A percentile compares a stretch with the other conserved stretches of the same genome.
These are phyloP conservation scores for Gracilinanus agilis DNA, from an alignment of 2,113 vertebrate species.

Conservation along the genomic window DNA sequence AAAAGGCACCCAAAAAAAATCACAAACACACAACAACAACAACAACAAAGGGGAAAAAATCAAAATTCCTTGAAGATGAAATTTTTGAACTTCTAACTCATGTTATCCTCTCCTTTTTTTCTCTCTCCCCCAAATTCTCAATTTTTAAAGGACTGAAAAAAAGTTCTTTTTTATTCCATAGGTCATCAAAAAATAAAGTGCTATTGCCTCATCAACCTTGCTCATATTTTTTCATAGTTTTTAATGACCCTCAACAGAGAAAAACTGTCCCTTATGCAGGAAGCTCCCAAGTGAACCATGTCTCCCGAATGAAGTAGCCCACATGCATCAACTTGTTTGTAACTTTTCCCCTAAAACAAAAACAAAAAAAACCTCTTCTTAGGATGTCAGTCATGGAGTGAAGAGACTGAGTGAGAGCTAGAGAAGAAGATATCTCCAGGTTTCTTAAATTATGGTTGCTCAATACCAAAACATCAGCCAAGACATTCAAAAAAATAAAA, in stretches of 20 bases:
- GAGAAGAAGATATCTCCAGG: neutral
- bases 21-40: too few species aligned
- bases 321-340: neutral
- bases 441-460: neutral
- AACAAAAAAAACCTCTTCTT: slow-evolving; percentile 13
- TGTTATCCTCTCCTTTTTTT: neutral
- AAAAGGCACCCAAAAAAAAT: too few species aligned
- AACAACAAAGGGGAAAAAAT: neutral
- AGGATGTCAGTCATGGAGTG: neutral
- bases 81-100: neutral
- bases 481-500: neutral
- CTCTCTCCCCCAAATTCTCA: neutral
- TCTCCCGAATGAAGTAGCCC: neutral
- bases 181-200: slow-evolving; percentile 1
- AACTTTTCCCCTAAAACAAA: slow-evolving; percentile 32
- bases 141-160: slow-evolving; percentile 4
- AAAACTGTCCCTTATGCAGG: neutral
- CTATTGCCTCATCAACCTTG: neutral
- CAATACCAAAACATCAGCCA: neutral
- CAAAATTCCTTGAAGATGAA: neutral
- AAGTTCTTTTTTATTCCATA: slow-evolving; percentile 6
- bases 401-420: slow-evolving; percentile 15
- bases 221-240: neutral
- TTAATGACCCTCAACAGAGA: neutral
- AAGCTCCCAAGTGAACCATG: neutral